Base-by-base conservation (phyloP, 2,113 vertebrate genomes). In the Poicephalus meyeri region DNA sequence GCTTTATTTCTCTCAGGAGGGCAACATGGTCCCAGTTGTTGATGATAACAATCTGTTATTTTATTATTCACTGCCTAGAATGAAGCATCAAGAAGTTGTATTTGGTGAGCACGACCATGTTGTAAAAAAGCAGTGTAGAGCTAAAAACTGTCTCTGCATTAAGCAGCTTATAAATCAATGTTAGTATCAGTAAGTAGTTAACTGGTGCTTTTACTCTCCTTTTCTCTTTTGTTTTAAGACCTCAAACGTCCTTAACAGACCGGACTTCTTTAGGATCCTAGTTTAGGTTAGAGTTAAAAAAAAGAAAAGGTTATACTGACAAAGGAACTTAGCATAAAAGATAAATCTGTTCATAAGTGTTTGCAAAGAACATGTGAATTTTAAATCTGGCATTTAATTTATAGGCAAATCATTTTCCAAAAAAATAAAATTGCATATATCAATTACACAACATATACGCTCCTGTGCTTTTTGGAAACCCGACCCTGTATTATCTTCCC, bases 21-120 rank as follows among this genome's bases (percentile, higher is more conserved):
- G 31, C 10, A 0, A 0, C 23, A 55, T 17, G 35, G 35, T 46
- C 5, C 1, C 13, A 31, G 47, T 16, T 93, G 46, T 35, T 63
- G 15, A 63, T 49, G 25, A 42, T 9, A 29, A 35, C 2, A 65
- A 19, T 16, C 20, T 66, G 7, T 50, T 52, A 58, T 6, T 64
- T 79, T 41, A 44, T 60, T 73, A 52, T 46, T 82, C 24, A 49
- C 31, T 76, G 18, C 29, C 28, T 58, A 56, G 39, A n/a, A 18
- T 56, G 37, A 7, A 88, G 7, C 1, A 1, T 56, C n/a, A 26
- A 4, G 26, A 9, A 23, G 3, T 47, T 58, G 31, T 88, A 39
- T 39, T 42, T 69, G 63, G 24, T 39, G 20, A 88, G 10, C 7
- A 73, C 31, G 15, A 79, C 5, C 14, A 82, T 71, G 13, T 10